phyloP scores from a whole-genome alignment of 2,888 invertebrate genomes.

The Agrochola macilenta region DNA sequence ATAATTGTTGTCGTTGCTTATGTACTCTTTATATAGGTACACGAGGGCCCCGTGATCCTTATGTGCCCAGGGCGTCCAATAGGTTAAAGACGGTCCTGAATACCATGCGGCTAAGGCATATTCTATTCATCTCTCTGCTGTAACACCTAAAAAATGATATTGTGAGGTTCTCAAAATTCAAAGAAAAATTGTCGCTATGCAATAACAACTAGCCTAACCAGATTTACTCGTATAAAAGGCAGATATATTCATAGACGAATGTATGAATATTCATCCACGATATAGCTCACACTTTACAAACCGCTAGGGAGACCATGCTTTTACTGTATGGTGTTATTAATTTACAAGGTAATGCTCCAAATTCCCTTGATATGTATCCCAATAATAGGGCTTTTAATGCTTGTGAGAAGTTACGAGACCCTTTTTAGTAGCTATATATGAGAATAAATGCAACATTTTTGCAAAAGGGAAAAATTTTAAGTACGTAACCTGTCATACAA shows the following conservation, averaged over 20 bases:
- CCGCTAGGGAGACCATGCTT: slow-evolving; percentile 25
- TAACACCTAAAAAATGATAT: neutral
- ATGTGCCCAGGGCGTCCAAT: too few relatives aligned
- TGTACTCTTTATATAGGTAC: too few relatives aligned
- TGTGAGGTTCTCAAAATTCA: neutral
- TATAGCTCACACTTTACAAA: neutral
- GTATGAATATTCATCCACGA: slow-evolving; percentile 36
- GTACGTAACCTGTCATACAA: neutral
- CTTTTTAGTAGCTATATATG: slow-evolving; percentile 28
- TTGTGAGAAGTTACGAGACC: neutral
- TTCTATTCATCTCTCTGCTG: neutral
- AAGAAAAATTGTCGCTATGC: neutral
- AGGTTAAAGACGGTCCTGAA: neutral
- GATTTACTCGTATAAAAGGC: slow-evolving; percentile 11
- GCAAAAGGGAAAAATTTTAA: neutral
- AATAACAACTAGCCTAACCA: neutral
- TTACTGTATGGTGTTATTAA: slow-evolving; percentile 34
- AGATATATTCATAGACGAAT: neutral
- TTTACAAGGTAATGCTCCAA: slow-evolving; percentile 25
- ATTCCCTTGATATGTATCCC: slow-evolving; percentile 20
- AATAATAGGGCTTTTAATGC: neutral
- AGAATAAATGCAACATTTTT: neutral
- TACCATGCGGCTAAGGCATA: neutral
- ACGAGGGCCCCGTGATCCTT: too few relatives aligned
- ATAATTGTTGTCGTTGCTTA: too few relatives aligned